Evolutionary conservation across 2,113 vertebrate species (phyloP), one percentile per base, ranked within the genome.

Genomic region (Cyanistes caeruleus): DNA sequence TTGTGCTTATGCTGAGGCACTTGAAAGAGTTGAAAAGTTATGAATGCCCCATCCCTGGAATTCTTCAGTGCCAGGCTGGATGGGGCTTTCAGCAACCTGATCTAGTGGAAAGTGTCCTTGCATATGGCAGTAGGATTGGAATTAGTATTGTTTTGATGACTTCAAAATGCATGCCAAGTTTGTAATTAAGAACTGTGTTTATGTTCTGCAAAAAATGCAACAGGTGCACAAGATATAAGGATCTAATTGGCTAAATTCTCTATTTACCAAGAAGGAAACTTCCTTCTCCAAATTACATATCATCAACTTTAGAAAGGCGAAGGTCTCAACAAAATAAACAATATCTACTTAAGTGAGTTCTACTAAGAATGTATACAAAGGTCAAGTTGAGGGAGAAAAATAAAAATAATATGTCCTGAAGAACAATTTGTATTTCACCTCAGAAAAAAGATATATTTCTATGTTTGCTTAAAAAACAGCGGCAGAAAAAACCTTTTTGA

Each of bases 111-210:
- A 28, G 11, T 30, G 16, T 25, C 24, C 8, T 37, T 46, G 30
- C 0, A 1, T 19, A 9, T 19, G 20, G 33, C 20, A 59, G 28
- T 0, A 0, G 19, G 16, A 33, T 20, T 65, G 17, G 5, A 80
- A 51, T 9, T 39, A 46, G 44, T 52, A 51, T 43, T 63, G 3
- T 75, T 87, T 81, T 30, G 20, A 46, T 68, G 21, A 10, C 27
- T 72, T 51, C 74, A 35, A 83, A 87, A 62, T 67, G 21, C 10
- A 16, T 63, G 43, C 24, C 2, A 59, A 39, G 21, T 55, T 89
- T 75, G 30, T 13, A 60, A 33, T 35, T 30, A 70, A 81, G 67
- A 81, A 12, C 5, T n/a, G 4, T 43, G 56, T 5, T 53, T 52
- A 30, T 22, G 4, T 87, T 84, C 58, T 79, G 24, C 27, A 43